These are phyloP conservation scores for Drosophila arawakana DNA, from an alignment of 1,140 invertebrate species.

Conservation along the genomic window DNA sequence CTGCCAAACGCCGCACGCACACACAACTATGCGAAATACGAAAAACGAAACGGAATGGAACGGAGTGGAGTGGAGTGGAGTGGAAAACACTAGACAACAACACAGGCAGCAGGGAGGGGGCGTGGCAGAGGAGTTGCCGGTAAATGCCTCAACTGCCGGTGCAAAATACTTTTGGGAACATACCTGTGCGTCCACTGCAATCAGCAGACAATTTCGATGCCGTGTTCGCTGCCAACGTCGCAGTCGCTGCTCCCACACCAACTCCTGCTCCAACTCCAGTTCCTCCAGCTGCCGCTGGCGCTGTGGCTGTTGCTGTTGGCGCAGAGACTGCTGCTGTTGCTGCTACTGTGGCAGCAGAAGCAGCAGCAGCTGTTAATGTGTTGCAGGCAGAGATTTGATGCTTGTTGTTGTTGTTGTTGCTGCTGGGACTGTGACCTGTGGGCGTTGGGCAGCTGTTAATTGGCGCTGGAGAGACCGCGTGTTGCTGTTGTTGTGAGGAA, in stretches of 20 bases:
- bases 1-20: conserved; percentile 53
- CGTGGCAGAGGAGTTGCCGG: conserved; percentile 42
- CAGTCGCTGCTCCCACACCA: conserved; percentile 36
- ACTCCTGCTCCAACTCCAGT: background rate
- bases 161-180: conserved; percentile 83
- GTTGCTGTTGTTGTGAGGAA: conserved; percentile 55
- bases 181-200: conserved; percentile 84
- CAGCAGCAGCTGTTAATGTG: conserved; percentile 72
- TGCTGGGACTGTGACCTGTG: conserved; percentile 74
- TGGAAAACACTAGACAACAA: background rate
- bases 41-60: conserved; percentile 65
- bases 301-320: conserved; percentile 52
- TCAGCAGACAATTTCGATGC: conserved; percentile 81
- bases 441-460: conserved; percentile 76
- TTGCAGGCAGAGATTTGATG: conserved; percentile 66
- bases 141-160: conserved; percentile 77
- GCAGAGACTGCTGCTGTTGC: conserved; percentile 52
- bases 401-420: conserved; percentile 39
- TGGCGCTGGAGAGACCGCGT: conserved; percentile 67
- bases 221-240: conserved; percentile 44
- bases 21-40: conserved; percentile 81
- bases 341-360: conserved; percentile 46
- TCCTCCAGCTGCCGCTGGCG: conserved; percentile 34
- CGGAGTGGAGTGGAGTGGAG: background rate
- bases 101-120: background rate